Percentiles rank a stretch among this genome's conserved stretches.
These are phyloP conservation scores for Schizopygopsis pylzovi DNA, from an alignment of 2,797 vertebrate species.

Conservation along the genomic window DNA sequence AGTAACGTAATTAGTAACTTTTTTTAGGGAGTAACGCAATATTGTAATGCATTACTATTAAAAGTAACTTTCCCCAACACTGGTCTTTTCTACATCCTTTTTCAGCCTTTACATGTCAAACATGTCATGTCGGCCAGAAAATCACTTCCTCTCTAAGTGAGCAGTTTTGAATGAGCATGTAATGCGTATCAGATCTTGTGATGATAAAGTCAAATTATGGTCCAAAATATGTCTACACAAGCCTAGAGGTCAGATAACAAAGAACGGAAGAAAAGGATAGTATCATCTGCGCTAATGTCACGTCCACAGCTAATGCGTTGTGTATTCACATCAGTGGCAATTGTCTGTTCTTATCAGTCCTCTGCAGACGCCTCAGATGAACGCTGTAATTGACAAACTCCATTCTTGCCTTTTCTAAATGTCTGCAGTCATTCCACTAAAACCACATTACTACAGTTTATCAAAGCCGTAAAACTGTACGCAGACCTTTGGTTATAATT, in stretches of 20 bases:
- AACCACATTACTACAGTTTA: slow-evolving; percentile 34
- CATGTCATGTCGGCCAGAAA: background rate
- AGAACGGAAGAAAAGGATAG: background rate
- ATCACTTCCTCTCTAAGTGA: background rate
- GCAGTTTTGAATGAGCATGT: background rate
- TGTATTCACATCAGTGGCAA: slow-evolving; percentile 6
- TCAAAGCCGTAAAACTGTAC: slow-evolving; percentile 13
- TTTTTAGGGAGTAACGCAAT: too few species aligned
- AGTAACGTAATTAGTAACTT: too few species aligned
- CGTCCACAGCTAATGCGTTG: slow-evolving; percentile 2
- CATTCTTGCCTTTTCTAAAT: background rate
- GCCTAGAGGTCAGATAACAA: slow-evolving; percentile 12
- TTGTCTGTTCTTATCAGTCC: slow-evolving; percentile 12
- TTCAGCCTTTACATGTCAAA: background rate
- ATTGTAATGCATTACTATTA: too few species aligned
- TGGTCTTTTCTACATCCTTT: background rate
- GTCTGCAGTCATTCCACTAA: slow-evolving; percentile 5
- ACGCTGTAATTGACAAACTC: background rate
- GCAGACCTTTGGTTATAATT: slow-evolving; percentile 33
- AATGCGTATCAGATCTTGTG: background rate
- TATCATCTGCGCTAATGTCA: slow-evolving; percentile 7
- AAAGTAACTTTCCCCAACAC: too few species aligned
- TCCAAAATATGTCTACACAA: background rate
- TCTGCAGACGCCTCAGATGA: slow-evolving; percentile 30
- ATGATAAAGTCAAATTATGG: background rate